Conservation (phyloP, 1,140 invertebrate genomes). For the Eulimnadia texana region DNA sequence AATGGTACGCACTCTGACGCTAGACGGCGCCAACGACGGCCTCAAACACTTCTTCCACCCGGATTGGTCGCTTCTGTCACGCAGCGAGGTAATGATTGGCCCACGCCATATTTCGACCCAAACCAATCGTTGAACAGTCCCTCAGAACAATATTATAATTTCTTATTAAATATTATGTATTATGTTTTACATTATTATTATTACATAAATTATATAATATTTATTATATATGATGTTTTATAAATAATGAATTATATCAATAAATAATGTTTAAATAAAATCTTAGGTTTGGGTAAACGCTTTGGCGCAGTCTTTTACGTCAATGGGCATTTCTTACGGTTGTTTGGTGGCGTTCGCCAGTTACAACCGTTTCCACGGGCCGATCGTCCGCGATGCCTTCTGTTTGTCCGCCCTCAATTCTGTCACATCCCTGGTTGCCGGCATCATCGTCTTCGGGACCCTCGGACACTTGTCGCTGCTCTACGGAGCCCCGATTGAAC, state of each 20-base stretch:
- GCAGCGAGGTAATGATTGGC: constrained; percentile 25
- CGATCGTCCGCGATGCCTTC: constrained; percentile 9
- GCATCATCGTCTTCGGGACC: constrained; percentile 12
- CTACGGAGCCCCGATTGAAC: background rate
- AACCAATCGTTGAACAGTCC: background rate
- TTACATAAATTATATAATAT: too few relatives aligned
- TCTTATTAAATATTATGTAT: too few relatives aligned
- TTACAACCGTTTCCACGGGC: constrained; percentile 14
- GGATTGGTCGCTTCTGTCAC: constrained; percentile 29
- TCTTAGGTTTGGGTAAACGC: constrained; percentile 15
- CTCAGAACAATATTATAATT: too few relatives aligned
- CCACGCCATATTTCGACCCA: background rate
- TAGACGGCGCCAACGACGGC: constrained; percentile 31
- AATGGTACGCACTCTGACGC: constrained; percentile 29
- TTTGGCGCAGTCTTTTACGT: constrained; percentile 9
- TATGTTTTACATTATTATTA: too few relatives aligned
- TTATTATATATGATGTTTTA: too few relatives aligned
- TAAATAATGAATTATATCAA: too few relatives aligned
- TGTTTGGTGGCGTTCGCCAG: constrained; percentile 12
- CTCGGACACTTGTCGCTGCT: constrained; percentile 10
- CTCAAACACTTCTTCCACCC: constrained; percentile 32
- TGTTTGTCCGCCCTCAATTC: constrained; percentile 2
- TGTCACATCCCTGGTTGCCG: constrained; percentile 4
- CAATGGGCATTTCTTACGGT: constrained; percentile 12
- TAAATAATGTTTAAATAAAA: too few relatives aligned